phyloP scores from a whole-genome alignment of 2,888 invertebrate species.

The Anaspis maculata region DNA sequence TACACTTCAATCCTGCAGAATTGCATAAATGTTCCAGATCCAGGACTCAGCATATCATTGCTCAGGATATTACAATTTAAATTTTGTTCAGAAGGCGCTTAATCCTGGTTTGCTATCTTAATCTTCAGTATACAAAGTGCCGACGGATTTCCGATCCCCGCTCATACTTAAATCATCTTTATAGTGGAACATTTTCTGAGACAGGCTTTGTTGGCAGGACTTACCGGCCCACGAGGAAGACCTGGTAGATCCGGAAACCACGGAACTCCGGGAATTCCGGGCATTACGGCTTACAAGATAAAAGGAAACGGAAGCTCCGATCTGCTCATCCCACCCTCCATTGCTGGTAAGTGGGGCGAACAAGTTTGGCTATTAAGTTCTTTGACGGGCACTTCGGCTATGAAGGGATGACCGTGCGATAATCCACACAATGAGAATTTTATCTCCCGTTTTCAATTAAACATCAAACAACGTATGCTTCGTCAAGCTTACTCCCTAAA shows the following conservation, averaged over 20 bases:
- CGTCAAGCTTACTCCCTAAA: too few relatives aligned
- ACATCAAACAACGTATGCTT: too few relatives aligned
- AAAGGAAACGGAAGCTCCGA: conserved; percentile 56
- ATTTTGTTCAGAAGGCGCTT: too few relatives aligned
- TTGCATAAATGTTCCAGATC: too few relatives aligned
- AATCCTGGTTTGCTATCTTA: too few relatives aligned
- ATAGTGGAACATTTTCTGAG: not conserved
- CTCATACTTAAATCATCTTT: not conserved
- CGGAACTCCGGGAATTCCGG: conserved; percentile 71
- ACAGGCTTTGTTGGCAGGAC: conserved; percentile 41
- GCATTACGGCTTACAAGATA: conserved; percentile 67
- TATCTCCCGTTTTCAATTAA: too few relatives aligned
- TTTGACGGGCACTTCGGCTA: too few relatives aligned
- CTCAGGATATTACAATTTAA: too few relatives aligned
- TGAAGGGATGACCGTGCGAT: too few relatives aligned
- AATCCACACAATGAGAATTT: too few relatives aligned
- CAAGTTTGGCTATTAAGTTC: not conserved
- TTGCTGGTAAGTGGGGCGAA: conserved; percentile 51
- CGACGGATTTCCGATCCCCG: not conserved
- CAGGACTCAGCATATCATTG: too few relatives aligned
- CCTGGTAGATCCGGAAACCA: conserved; percentile 66
- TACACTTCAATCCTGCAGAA: too few relatives aligned
- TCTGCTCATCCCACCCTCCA: conserved; percentile 77
- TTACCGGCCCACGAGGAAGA: conserved; percentile 61
- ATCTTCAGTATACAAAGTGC: not conserved